Evolutionary conservation across 1,140 invertebrate genomes (phyloP).

Genomic region (Hypsibius dujardini): DNA sequence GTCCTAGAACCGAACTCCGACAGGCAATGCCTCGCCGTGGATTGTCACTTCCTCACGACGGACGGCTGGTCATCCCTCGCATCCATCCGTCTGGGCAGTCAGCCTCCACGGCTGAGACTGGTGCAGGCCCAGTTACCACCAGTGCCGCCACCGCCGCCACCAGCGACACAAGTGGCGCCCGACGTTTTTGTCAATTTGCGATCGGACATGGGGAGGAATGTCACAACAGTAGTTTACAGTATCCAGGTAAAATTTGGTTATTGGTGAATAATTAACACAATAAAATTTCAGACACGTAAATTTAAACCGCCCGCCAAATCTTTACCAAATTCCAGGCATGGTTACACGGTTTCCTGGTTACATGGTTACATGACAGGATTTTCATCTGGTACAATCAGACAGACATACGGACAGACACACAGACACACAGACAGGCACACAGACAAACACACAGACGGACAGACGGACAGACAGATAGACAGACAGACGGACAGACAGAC

Average conservation of each 20-base stretch:
- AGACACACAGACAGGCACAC: no score
- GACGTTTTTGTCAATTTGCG: background rate
- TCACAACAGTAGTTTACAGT: background rate
- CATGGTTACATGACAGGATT: no score
- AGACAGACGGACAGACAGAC: no score
- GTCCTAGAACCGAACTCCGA: background rate
- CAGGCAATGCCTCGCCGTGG: background rate
- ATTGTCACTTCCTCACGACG: background rate
- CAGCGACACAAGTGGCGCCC: no score
- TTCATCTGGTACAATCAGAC: no score
- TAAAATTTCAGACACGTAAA: no score
- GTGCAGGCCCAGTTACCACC: background rate
- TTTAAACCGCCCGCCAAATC: no score
- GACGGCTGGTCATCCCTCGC: slow-evolving; percentile 1
- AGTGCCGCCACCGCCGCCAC: background rate
- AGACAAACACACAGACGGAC: no score
- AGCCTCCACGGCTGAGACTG: background rate
- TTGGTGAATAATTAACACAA: background rate
- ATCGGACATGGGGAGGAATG: background rate
- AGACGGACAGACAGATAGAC: no score
- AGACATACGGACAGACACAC: no score
- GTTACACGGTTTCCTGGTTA: no score
- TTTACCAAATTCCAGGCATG: no score
- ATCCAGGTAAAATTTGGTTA: background rate
- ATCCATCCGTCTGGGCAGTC: slow-evolving; percentile 7